Percentiles rank a stretch among this genome's conserved stretches.
Conservation (phyloP, 2,797 vertebrate species). For the Sparus aurata region DNA sequence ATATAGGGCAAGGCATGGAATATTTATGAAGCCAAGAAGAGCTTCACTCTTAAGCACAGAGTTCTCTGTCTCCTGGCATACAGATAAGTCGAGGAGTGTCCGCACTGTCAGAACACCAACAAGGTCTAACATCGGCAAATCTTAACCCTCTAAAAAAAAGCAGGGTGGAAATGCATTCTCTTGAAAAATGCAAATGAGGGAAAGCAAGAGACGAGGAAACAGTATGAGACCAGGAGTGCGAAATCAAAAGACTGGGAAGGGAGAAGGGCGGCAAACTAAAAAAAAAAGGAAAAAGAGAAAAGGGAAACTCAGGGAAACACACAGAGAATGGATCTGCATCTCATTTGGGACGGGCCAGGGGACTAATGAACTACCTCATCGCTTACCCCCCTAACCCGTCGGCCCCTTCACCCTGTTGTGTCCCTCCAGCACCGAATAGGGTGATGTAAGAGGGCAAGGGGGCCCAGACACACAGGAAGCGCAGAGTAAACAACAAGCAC, state of each 20-base stretch:
- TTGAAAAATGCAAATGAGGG: conserved; percentile 66
- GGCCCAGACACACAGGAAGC: conserved; percentile 84
- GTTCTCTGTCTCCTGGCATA: conserved; percentile 16
- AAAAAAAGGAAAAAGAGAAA: conserved; percentile 12
- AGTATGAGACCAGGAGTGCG: conserved; percentile 30
- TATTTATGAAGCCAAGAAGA: conserved; percentile 62
- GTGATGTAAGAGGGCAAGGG: conserved; percentile 81
- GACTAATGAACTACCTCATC: conserved; percentile 85
- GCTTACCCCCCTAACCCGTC: conserved; percentile 61
- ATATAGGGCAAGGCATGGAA: conserved; percentile 67
- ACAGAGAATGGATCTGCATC: conserved; percentile 77
- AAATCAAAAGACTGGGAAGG: conserved; percentile 71
- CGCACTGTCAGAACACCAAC: neutral
- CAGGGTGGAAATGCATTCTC: conserved; percentile 36
- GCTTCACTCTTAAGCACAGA: conserved; percentile 36
- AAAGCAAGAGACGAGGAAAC: conserved; percentile 55
- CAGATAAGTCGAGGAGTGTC: conserved; percentile 21
- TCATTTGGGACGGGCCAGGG: conserved; percentile 73
- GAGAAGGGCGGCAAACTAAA: conserved; percentile 51
- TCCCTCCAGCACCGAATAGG: conserved; percentile 73
- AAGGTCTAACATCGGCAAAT: neutral
- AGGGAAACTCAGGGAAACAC: conserved; percentile 61
- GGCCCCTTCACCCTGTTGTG: conserved; percentile 67
- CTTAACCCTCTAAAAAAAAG: neutral
- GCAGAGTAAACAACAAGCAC: conserved; percentile 84